Evolutionary conservation across 1,140 invertebrate species (phyloP), one percentile per base, ranked within the genome.

Genomic region (Bombus waltoni): DNA sequence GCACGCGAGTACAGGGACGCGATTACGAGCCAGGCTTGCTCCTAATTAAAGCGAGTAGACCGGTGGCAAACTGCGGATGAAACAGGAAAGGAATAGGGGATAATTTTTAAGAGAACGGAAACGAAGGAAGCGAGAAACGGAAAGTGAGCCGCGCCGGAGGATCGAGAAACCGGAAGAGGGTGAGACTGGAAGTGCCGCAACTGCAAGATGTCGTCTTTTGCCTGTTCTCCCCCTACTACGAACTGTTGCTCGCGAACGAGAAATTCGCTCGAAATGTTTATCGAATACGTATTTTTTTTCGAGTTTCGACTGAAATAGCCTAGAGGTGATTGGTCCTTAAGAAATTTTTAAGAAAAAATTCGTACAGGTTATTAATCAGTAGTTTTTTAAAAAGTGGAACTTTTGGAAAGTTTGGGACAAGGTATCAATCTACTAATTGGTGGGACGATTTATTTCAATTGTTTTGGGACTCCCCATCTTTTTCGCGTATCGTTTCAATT

Each of bases 71-170:
- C 38, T 10, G 70, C 3, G 68, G 4, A 11, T 2, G 40, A 11
- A 6, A 18, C 18, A 9, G 22, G 53, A 9, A 18, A 42, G 18
- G 68, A 22, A 42, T 18, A 22, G 6, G 40, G 80, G 53, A 40
- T 75, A 66, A 74, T 75, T 82, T 84, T 72, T 70, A 84, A 79
- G 42, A 40, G 71, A 68, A 81, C 78, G 84, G 71, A 81, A 75
- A 40, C 71, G 59, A 47, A n/a, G 80, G 40, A 68, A 70, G 79
- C 44, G n/a, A 70, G 62, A 81, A 86, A 40, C 80, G 80, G 80
- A 75, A 73, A 38, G 38, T 9, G 59, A 71, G 65, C 18, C 38
- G 38, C 38, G 53, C 3, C 28, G 44, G n/a, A n/a, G 76, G 53
- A 53, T 76, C 72, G 59, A 53, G 81, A 47, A 40, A 80, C 3